Conservation (phyloP, 2,888 invertebrate genomes). For the Scaptomyza caliginosa region DNA sequence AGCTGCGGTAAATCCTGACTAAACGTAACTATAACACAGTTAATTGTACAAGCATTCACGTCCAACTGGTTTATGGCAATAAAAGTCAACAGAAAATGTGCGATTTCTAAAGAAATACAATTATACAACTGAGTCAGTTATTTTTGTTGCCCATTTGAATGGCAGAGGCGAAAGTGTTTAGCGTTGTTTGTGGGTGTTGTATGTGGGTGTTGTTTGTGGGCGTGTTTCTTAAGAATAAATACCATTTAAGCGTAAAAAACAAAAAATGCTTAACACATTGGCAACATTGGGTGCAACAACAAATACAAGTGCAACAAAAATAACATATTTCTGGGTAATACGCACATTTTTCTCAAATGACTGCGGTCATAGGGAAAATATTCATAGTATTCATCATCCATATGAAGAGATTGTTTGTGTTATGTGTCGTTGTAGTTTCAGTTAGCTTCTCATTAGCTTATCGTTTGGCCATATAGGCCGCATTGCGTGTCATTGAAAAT, state of each 20-base stretch:
- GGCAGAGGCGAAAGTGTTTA: slow-evolving; percentile 45
- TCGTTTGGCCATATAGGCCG: slow-evolving; percentile 40
- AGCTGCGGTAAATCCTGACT: too few species aligned
- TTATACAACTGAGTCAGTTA: slow-evolving; percentile 37
- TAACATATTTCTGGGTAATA: slow-evolving; percentile 53
- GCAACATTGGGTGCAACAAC: slow-evolving; percentile 40
- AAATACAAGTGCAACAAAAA: slow-evolving; percentile 24
- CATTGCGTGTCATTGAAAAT: slow-evolving; percentile 41
- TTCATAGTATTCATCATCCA: slow-evolving; percentile 82
- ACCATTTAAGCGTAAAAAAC: slow-evolving; percentile 13
- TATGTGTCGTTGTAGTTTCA: slow-evolving; percentile 1
- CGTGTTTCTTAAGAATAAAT: slow-evolving; percentile 47
- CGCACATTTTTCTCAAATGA: slow-evolving; percentile 82
- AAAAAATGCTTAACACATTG: slow-evolving; percentile 44
- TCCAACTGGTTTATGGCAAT: slow-evolving; percentile 4
- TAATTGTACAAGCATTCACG: slow-evolving; percentile 25
- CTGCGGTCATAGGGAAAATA: slow-evolving; percentile 82
- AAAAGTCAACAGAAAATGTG: slow-evolving; percentile 22
- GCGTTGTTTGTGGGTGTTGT: slow-evolving; percentile 21
- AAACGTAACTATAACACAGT: too few species aligned
- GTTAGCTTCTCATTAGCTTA: slow-evolving; percentile 63
- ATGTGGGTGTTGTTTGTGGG: slow-evolving; percentile 13
- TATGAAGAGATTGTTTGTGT: slow-evolving; percentile 46
- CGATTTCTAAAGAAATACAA: slow-evolving; percentile 35
- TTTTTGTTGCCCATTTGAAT: slow-evolving; percentile 11